phyloP scores from a whole-genome alignment of 2,797 vertebrate species.

The Paguma larvata region DNA sequence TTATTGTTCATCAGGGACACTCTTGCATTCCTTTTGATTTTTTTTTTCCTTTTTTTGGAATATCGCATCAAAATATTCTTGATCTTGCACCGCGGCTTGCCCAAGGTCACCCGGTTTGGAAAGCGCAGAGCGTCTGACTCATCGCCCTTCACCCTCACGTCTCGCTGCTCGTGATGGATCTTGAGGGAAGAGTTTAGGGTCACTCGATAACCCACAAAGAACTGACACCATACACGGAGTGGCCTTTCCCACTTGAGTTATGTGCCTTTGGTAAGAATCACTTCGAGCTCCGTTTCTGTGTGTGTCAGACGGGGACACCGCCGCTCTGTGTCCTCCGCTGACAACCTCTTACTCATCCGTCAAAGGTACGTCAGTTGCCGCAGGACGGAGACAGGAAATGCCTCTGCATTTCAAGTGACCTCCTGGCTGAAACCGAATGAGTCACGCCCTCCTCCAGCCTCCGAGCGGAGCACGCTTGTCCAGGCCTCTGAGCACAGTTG shows the following conservation, averaged over 20 bases:
- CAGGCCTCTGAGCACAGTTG: no score
- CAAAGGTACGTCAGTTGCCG: not conserved
- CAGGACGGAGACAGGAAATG: not conserved
- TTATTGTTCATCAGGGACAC: not conserved
- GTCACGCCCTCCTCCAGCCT: not conserved
- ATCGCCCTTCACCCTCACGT: rapidly evolving
- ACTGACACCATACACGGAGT: rapidly evolving
- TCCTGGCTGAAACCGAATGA: not conserved
- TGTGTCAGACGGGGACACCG: not conserved
- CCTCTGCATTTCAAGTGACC: constrained; percentile 21
- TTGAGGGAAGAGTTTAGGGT: not conserved
- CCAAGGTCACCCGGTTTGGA: not conserved
- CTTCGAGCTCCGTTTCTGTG: not conserved
- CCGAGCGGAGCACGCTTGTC: not conserved
- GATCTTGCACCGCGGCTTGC: not conserved
- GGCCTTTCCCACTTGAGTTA: not conserved
- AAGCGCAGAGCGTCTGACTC: not conserved
- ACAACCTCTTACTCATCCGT: constrained; percentile 50
- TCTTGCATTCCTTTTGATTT: not conserved
- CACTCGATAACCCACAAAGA: not conserved
- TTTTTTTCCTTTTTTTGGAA: not conserved
- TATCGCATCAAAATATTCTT: not conserved
- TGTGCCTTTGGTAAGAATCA: not conserved
- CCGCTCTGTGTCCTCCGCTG: not conserved
- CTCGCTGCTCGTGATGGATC: not conserved